Percentiles rank a stretch among this genome's conserved stretches.
phyloP scores from a whole-genome alignment of 2,113 vertebrate species.

The Elgaria multicarinata region DNA sequence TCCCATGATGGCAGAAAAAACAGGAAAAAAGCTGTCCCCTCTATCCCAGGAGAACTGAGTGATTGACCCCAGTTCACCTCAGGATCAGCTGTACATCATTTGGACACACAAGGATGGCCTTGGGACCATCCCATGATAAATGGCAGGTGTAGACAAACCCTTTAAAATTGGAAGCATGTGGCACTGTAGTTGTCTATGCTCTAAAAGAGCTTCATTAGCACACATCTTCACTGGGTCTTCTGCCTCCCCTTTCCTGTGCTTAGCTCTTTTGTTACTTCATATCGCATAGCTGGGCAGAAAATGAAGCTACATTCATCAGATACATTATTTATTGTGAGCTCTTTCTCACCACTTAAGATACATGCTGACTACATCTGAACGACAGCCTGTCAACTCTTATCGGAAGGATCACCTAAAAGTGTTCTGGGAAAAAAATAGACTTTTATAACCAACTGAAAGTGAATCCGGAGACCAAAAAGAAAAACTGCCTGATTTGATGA shows the following conservation, averaged over 20 bases:
- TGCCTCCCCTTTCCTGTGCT: background rate
- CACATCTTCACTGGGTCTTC: background rate
- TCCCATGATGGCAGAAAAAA: no score
- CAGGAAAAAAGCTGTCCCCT: no score
- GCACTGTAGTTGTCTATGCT: background rate
- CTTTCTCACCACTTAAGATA: conserved; percentile 14
- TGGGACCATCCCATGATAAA: no score
- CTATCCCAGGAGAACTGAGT: no score
- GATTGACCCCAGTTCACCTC: no score
- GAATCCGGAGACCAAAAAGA: background rate
- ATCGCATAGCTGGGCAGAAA: background rate
- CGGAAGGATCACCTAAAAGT: background rate
- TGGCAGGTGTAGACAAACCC: no score
- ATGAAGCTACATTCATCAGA: background rate
- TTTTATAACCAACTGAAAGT: background rate
- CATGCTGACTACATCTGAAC: conserved; percentile 7
- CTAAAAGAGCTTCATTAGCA: background rate
- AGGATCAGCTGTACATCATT: no score
- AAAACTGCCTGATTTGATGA: background rate
- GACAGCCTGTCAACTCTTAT: background rate
- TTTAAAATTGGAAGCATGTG: background rate
- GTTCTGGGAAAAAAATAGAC: background rate
- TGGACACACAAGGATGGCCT: no score
- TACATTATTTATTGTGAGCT: conserved; percentile 16
- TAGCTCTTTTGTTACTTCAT: conserved; percentile 10